Conservation (phyloP, 2,797 vertebrate species). For the Xyrichtys novacula region DNA sequence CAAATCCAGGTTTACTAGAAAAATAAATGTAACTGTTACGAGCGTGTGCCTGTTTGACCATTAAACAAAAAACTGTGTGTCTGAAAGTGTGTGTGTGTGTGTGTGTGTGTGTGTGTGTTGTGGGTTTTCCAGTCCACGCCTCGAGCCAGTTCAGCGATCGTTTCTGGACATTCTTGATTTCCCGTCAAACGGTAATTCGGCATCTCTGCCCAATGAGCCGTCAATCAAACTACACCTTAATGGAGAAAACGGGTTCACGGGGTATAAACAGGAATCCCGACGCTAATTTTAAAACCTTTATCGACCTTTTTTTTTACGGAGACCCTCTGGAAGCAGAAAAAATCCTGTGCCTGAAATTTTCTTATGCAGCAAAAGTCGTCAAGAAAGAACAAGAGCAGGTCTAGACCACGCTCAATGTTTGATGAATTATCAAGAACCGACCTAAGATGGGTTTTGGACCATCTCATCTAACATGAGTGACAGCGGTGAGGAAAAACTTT, state of each 20-base stretch:
- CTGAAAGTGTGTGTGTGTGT: conserved; percentile 5
- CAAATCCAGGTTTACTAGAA: conserved; percentile 64
- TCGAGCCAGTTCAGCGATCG: conserved; percentile 10
- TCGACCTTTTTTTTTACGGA: too few relatives aligned
- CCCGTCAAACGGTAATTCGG: conserved; percentile 23
- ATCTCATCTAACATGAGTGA: too few relatives aligned
- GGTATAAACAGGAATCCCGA: too few relatives aligned
- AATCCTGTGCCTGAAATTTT: too few relatives aligned
- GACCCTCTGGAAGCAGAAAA: too few relatives aligned
- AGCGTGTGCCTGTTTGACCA: conserved; percentile 34
- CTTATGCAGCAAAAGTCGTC: too few relatives aligned
- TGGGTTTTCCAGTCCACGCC: conserved; percentile 35
- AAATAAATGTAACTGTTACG: conserved; percentile 63
- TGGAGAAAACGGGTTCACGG: conserved; percentile 16
- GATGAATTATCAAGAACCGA: too few relatives aligned
- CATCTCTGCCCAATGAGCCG: conserved; percentile 24
- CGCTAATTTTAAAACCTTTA: too few relatives aligned
- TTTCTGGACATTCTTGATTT: conserved; percentile 18
- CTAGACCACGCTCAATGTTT: too few relatives aligned
- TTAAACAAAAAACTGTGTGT: conserved; percentile 29
- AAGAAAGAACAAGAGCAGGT: too few relatives aligned
- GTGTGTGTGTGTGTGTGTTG: conserved; percentile 14
- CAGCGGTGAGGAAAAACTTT: too few relatives aligned
- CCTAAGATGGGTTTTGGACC: too few relatives aligned
- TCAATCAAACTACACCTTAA: conserved; percentile 27